Conservation (phyloP, 1,140 invertebrate genomes). For the Rhyzopertha dominica region DNA sequence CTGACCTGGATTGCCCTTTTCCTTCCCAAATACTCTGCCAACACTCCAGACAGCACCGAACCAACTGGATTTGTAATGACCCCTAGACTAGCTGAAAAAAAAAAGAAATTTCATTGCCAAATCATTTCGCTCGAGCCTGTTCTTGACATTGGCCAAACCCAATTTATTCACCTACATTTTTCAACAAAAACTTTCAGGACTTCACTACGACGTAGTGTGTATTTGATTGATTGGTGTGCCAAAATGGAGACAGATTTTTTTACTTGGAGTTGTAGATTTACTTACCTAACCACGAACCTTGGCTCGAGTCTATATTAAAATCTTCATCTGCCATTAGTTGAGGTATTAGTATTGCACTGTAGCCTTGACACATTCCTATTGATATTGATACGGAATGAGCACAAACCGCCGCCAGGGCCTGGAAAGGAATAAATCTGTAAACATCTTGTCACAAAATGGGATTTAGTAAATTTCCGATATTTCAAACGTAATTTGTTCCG, state of each 20-base stretch:
- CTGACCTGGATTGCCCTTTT: conserved; percentile 65
- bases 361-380: conserved; percentile 68
- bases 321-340: conserved; percentile 53
- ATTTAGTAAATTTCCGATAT: too few species aligned
- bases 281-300: conserved; percentile 67
- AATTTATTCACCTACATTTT: too few species aligned
- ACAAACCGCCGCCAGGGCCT: conserved; percentile 64
- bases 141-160: too few species aligned
- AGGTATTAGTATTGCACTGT: conserved; percentile 66
- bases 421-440: too few species aligned
- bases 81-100: conserved; percentile 59
- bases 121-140: too few species aligned
- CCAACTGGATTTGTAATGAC: conserved; percentile 69
- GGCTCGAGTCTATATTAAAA: conserved; percentile 53
- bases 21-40: conserved; percentile 65
- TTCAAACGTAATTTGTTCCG: too few species aligned
- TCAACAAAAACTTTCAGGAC: too few species aligned
- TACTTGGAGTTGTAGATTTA: too few species aligned
- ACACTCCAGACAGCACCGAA: conserved; percentile 60
- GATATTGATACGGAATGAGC: conserved; percentile 69
- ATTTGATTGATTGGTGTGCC: conserved; percentile 3
- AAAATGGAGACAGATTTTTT: too few species aligned
- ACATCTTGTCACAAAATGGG: too few species aligned
- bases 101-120: too few species aligned
- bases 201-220: too few species aligned